phyloP scores from a whole-genome alignment of 2,113 vertebrate genomes.

The Planiliza haematocheilus region DNA sequence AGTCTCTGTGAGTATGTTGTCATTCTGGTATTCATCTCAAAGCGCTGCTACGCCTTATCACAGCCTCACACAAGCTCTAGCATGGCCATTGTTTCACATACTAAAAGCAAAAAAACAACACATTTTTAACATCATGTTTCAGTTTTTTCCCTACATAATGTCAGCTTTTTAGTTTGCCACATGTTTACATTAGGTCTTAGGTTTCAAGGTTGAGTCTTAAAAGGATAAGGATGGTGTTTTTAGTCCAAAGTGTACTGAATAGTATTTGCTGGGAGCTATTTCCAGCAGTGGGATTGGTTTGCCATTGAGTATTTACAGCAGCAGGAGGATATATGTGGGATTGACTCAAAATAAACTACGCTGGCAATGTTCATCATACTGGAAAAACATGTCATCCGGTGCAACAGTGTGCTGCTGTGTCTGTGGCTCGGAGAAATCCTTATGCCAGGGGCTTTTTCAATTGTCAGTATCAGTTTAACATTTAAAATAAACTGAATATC shows the following conservation, averaged over 20 bases:
- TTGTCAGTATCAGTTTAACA: conserved; percentile 6
- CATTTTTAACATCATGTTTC: too few relatives aligned
- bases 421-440: neutral
- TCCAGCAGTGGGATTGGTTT: neutral
- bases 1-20: neutral
- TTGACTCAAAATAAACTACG: neutral
- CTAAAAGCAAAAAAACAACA: too few relatives aligned
- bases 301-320: neutral
- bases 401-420: neutral
- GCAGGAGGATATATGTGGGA: conserved; percentile 7
- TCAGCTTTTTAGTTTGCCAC: too few relatives aligned
- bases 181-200: too few relatives aligned
- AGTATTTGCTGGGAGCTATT: neutral
- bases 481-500: conserved; percentile 10
- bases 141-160: too few relatives aligned
- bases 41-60: too few relatives aligned
- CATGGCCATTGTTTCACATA: too few relatives aligned
- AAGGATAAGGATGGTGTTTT: neutral
- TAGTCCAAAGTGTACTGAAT: neutral
- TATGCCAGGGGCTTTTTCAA: conserved; percentile 16
- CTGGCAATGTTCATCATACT: conserved; percentile 8
- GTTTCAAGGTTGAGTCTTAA: too few relatives aligned
- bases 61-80: too few relatives aligned
- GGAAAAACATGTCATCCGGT: conserved; percentile 12
- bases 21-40: neutral